Conservation (phyloP, 2,113 vertebrate genomes). For the Myrmecophaga tridactyla region DNA sequence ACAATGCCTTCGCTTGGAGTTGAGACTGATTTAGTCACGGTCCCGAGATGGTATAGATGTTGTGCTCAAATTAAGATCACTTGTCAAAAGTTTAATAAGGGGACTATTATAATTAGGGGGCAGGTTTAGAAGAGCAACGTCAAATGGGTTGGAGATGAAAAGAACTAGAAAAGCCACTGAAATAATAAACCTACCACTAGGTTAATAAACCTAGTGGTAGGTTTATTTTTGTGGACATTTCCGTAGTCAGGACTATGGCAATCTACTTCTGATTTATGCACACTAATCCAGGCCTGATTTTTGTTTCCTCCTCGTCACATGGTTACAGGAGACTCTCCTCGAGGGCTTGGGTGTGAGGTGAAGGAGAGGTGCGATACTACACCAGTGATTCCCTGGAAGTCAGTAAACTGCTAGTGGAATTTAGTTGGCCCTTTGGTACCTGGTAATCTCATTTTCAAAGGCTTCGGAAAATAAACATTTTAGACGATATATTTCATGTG, state of each 20-base stretch:
- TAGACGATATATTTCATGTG: too few relatives aligned
- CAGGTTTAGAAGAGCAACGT: neutral
- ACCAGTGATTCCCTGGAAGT: too few relatives aligned
- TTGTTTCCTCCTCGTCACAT: neutral
- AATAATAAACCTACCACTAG: neutral
- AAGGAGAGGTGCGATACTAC: too few relatives aligned
- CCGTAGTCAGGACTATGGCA: neutral
- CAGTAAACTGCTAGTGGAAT: too few relatives aligned
- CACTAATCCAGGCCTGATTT: neutral
- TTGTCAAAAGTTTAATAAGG: neutral
- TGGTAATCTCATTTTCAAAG: too few relatives aligned
- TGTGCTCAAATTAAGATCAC: neutral
- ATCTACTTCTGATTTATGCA: neutral
- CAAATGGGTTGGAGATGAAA: neutral
- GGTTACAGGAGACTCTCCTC: too few relatives aligned
- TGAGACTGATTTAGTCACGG: neutral
- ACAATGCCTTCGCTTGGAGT: neutral
- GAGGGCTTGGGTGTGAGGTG: too few relatives aligned
- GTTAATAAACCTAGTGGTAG: too few relatives aligned
- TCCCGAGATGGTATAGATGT: neutral
- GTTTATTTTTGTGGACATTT: neutral
- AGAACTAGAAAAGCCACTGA: neutral
- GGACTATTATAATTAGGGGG: neutral
- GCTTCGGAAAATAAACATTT: too few relatives aligned
- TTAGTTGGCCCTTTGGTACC: too few relatives aligned